phyloP scores from a whole-genome alignment of 2,888 invertebrate genomes.

The Drosophila multiciliata region DNA sequence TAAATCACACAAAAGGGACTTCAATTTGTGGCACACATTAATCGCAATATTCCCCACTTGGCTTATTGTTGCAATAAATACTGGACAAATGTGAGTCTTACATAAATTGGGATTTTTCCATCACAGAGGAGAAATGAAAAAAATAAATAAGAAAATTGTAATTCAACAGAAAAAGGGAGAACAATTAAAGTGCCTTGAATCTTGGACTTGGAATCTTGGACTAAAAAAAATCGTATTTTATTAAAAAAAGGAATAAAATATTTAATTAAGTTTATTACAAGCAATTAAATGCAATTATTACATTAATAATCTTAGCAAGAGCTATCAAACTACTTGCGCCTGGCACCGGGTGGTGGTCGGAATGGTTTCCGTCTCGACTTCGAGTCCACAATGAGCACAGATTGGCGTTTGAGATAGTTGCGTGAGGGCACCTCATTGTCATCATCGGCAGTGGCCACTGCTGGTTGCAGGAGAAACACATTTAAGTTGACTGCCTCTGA shows the following conservation, averaged over 20 bases:
- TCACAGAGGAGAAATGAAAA: background rate
- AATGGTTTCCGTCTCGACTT: slow-evolving; percentile 92
- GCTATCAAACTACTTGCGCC: slow-evolving; percentile 58
- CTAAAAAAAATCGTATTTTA: background rate
- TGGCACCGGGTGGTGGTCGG: slow-evolving; percentile 83
- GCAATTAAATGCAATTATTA: slow-evolving; percentile 2
- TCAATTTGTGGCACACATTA: slow-evolving; percentile 43
- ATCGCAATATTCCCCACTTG: background rate
- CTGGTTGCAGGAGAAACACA: slow-evolving; percentile 5
- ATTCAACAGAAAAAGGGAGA: background rate
- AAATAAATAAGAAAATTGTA: background rate
- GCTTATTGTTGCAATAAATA: slow-evolving; percentile 5
- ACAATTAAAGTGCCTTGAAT: background rate
- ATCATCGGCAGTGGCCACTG: slow-evolving; percentile 88
- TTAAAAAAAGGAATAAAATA: background rate
- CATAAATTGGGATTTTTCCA: background rate
- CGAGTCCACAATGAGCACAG: slow-evolving; percentile 92
- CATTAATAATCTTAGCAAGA: background rate
- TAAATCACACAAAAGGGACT: slow-evolving; percentile 55
- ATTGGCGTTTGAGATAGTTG: slow-evolving; percentile 91
- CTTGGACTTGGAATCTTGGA: no score
- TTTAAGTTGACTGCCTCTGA: background rate
- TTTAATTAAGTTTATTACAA: background rate
- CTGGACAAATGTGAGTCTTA: background rate
- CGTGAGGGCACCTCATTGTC: slow-evolving; percentile 94